Evolutionary conservation across 2,113 vertebrate genomes (phyloP).

Genomic region (Hoplias malabaricus): DNA sequence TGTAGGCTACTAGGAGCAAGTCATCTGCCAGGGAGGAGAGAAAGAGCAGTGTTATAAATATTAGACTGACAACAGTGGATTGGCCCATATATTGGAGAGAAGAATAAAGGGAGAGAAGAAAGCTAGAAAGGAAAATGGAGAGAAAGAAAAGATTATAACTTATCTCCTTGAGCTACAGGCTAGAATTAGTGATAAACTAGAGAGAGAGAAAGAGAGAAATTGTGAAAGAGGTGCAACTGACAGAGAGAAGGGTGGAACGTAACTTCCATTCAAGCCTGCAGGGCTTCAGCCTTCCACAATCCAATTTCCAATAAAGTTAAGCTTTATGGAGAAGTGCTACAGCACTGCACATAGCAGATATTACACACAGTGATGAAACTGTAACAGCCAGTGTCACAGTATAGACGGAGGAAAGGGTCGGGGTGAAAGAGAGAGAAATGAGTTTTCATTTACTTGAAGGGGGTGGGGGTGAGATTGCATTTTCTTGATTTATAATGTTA

Average conservation of each 20-base stretch:
- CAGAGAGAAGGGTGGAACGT: slow-evolving; percentile 20
- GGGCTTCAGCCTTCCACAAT: slow-evolving; percentile 64
- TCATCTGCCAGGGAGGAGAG: not conserved
- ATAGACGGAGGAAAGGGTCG: not conserved
- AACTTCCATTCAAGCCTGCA: slow-evolving; percentile 54
- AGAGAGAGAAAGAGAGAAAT: slow-evolving; percentile 34
- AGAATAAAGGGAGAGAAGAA: not conserved
- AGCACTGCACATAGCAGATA: slow-evolving; percentile 55
- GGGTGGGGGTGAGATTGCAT: too few species aligned
- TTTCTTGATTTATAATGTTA: too few species aligned
- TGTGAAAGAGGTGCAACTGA: slow-evolving; percentile 30
- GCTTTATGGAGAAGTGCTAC: slow-evolving; percentile 67
- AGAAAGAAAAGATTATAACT: not conserved
- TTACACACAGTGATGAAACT: slow-evolving; percentile 68
- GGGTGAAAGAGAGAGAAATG: too few species aligned
- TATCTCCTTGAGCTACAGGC: slow-evolving; percentile 36
- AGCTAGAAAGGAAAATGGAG: not conserved
- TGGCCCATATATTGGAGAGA: slow-evolving; percentile 1
- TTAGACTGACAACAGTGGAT: not conserved
- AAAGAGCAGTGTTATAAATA: not conserved
- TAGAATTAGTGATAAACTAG: slow-evolving; percentile 8
- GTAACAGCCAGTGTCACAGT: slow-evolving; percentile 51
- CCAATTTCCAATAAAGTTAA: slow-evolving; percentile 70
- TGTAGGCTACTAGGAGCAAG: not conserved
- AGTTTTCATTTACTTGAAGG: too few species aligned